Percentiles rank a stretch among this genome's conserved stretches.
Evolutionary conservation across 2,888 invertebrate genomes (phyloP).

Genomic region (Cacoxenus indagator): DNA sequence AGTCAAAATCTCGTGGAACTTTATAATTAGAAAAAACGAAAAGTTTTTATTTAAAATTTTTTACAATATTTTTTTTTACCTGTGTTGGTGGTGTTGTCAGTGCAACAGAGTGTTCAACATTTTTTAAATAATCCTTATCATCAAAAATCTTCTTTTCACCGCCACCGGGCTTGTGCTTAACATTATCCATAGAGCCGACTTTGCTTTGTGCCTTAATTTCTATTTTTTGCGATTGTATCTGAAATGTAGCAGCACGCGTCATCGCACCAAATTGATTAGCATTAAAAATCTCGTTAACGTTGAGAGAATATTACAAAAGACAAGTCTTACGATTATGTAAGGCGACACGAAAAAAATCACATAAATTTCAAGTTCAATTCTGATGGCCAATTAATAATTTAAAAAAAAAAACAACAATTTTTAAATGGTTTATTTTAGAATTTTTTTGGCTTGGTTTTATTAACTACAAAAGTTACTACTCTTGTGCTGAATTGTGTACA

Average conservation of each 20-base stretch:
- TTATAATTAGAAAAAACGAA: too few species aligned
- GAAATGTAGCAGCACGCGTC: slow-evolving; percentile 64
- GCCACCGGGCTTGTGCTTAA: slow-evolving; percentile 89
- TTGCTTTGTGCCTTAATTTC: slow-evolving; percentile 94
- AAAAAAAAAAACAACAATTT: too few species aligned
- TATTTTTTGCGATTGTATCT: slow-evolving; percentile 92
- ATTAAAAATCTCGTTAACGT: slow-evolving; percentile 20
- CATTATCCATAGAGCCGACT: slow-evolving; percentile 91
- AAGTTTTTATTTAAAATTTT: too few species aligned
- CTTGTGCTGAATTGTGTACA: too few species aligned
- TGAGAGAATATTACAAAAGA: not conserved
- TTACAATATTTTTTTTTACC: slow-evolving; percentile 69
- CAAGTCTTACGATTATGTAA: not conserved
- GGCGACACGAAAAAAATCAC: not conserved
- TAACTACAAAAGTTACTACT: too few species aligned
- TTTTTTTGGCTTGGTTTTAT: too few species aligned
- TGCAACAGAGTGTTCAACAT: slow-evolving; percentile 75
- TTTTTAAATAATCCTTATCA: slow-evolving; percentile 91
- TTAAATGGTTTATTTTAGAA: too few species aligned
- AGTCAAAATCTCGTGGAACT: not conserved
- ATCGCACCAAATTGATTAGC: slow-evolving; percentile 56
- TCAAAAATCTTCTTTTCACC: slow-evolving; percentile 95
- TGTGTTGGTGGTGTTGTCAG: slow-evolving; percentile 74
- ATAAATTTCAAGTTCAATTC: not conserved
- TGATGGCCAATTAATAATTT: not conserved